Percentiles rank a stretch among this genome's conserved stretches.
These are phyloP conservation scores for Poecilia gillii DNA, from an alignment of 2,797 vertebrate genomes.

Conservation along the genomic window DNA sequence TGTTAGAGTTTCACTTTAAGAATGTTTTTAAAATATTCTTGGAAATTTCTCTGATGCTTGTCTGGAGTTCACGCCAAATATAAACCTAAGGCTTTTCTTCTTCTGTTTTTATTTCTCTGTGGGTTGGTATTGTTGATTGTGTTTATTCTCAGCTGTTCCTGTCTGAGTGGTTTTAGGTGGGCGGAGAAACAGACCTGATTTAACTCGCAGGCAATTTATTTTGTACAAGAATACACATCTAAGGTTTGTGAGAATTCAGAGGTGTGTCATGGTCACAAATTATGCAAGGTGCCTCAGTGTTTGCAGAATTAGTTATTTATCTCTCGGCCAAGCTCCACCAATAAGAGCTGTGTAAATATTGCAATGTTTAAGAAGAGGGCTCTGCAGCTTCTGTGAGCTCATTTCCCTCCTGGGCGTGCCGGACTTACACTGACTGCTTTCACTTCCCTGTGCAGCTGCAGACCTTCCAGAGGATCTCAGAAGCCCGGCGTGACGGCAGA, in stretches of 20 bases:
- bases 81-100: background rate
- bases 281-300: background rate
- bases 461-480: background rate
- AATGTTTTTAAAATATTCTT: background rate
- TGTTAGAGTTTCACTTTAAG: background rate
- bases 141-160: background rate
- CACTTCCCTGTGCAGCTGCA: conserved; percentile 33
- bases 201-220: background rate
- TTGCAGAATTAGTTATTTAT: background rate
- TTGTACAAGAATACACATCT: background rate
- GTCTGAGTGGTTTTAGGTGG: background rate
- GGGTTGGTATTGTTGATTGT: background rate
- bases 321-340: background rate
- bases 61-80: background rate
- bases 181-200: background rate
- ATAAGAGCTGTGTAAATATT: background rate
- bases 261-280: background rate
- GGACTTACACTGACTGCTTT: conserved; percentile 10
- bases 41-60: background rate
- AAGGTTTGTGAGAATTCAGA: background rate
- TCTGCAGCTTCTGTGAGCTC: background rate
- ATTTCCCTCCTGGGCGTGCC: conserved; percentile 46
- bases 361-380: no score
- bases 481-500: background rate
- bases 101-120: no score